phyloP scores from a whole-genome alignment of 2,888 invertebrate genomes.

The Dolichopus griseipennis region DNA sequence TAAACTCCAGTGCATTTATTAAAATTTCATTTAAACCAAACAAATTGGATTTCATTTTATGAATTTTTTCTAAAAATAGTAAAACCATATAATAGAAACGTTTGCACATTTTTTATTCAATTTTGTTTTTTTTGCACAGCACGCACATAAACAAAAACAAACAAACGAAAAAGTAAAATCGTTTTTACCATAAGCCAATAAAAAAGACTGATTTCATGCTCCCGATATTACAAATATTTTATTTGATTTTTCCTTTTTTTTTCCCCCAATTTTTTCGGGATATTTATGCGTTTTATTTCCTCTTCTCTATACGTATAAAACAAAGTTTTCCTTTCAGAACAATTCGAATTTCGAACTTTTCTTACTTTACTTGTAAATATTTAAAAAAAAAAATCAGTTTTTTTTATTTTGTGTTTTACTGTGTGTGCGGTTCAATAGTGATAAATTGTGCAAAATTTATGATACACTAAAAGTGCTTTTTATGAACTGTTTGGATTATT shows the following conservation, averaged over 20 bases:
- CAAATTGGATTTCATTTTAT: no score
- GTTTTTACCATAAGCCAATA: background rate
- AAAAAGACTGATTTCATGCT: background rate
- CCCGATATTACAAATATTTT: background rate
- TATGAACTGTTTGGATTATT: slow-evolving; percentile 6
- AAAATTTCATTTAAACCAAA: no score
- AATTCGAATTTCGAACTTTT: background rate
- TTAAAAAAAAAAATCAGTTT: background rate
- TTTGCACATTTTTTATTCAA: no score
- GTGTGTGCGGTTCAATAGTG: background rate
- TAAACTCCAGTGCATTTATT: no score
- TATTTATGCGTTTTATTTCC: background rate
- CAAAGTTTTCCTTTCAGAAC: background rate
- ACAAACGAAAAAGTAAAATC: no score
- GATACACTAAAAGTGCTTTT: slow-evolving; percentile 4
- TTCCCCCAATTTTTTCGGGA: background rate
- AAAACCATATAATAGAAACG: no score
- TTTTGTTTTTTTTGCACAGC: no score
- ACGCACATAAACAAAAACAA: no score
- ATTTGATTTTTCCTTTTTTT: background rate
- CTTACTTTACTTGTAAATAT: no score
- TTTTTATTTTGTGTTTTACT: background rate
- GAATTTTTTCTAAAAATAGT: no score
- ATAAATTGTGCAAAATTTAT: slow-evolving; percentile 6
- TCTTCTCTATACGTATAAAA: background rate